Evolutionary conservation across 2,888 invertebrate genomes (phyloP), one percentile per base, ranked within the genome.

Genomic region (Cloeon dipterum): DNA sequence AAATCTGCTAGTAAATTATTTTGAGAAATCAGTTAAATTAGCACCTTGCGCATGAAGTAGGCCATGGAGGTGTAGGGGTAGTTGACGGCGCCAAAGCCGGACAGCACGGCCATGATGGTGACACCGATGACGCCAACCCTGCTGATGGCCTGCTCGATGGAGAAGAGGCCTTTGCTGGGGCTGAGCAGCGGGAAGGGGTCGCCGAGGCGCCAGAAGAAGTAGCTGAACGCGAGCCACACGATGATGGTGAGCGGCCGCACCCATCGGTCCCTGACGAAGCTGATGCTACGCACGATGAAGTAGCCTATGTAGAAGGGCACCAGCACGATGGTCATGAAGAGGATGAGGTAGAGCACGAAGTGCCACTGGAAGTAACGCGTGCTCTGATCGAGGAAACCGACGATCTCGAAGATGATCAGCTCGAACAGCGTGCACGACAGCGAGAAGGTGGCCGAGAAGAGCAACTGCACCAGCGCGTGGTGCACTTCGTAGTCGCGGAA

Each of bases 41-140:
- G 10, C 20, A 19, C 25, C 37, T 50, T 63, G 76, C 86, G 75
- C 61, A 93, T 86, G 58, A 98, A 98, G 54, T 88, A 89, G 13
- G 88, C 77, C 94, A 99, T 96, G 36, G 89, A 94, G 2, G 89
- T 88, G 53, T 98, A 99, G 0, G 98, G 98, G 56, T 93, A 98
- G 59, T 93, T 99, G 8, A 99, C 98, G 34, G 98, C 98, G 68
- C 98, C 98, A 62, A 99, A 99, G 1, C 98, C 98, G 3, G 96
- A 98, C 3, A 99, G 61, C 26, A 98, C 63, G 0, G 96, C 98
- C 96, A 99, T 99, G 2, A 94, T 83, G 0, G 98, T 99, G 0
- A 99, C 98, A 0, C 98, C 98, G 43, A 99, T 89, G 0, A 99
- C 93, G 20, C 98, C 96, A 40, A 98, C 88, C 42, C 98, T 68